These are phyloP conservation scores for Synergus umbraculus DNA, from an alignment of 2,888 invertebrate genomes.

Conservation along the genomic window DNA sequence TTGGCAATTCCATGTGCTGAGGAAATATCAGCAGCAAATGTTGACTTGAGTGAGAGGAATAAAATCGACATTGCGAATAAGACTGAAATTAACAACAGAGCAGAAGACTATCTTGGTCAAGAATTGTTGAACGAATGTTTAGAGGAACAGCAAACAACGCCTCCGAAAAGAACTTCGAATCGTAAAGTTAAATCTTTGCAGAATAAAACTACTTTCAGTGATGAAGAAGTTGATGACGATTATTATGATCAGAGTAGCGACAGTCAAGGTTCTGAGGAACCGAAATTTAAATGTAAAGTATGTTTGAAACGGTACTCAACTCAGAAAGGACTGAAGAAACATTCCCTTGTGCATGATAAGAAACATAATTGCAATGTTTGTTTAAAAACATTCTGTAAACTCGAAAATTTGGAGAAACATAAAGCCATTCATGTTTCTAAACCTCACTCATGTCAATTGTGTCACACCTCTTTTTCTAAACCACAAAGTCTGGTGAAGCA, in stretches of 20 bases:
- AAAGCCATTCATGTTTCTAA: slow-evolving; percentile 66
- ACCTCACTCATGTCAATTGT: slow-evolving; percentile 70
- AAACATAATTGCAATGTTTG: slow-evolving; percentile 70
- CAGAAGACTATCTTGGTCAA: not conserved
- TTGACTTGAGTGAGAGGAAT: not conserved
- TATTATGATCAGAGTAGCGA: slow-evolving; percentile 62
- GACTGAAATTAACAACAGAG: slow-evolving; percentile 25
- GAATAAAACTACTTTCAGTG: slow-evolving; percentile 63
- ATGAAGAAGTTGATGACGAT: slow-evolving; percentile 65
- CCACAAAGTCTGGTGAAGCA: slow-evolving; percentile 67
- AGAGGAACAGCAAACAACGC: slow-evolving; percentile 41
- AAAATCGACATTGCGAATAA: slow-evolving; percentile 11
- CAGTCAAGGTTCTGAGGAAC: slow-evolving; percentile 60
- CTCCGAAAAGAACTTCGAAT: slow-evolving; percentile 63
- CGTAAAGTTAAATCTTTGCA: slow-evolving; percentile 66
- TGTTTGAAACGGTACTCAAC: slow-evolving; percentile 71
- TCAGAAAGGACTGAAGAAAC: slow-evolving; percentile 72
- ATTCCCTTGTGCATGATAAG: slow-evolving; percentile 72
- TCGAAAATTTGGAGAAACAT: slow-evolving; percentile 72
- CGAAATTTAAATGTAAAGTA: slow-evolving; percentile 69
- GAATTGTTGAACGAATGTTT: slow-evolving; percentile 37
- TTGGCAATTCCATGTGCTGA: not conserved
- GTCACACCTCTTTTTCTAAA: slow-evolving; percentile 70
- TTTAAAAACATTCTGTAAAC: slow-evolving; percentile 69
- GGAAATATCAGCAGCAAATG: not conserved